Conservation (phyloP, 37 sponge, comb jelly and placozoan genomes). For the Aphrocallistes beatrix region DNA sequence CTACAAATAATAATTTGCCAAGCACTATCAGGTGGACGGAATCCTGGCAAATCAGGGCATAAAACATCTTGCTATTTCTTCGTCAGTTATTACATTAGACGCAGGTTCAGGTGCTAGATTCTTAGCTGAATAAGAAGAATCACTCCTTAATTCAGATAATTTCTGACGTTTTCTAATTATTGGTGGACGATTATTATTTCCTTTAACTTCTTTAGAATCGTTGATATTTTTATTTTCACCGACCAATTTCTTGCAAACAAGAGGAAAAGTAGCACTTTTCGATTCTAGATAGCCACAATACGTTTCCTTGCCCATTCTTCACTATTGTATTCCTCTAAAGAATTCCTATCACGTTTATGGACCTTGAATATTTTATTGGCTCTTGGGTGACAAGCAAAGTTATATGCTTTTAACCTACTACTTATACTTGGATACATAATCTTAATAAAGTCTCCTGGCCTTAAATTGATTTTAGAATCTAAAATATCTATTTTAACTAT, state of each 20-base stretch:
- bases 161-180: neutral
- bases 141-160: neutral
- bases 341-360: neutral
- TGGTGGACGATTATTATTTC: too few relatives aligned
- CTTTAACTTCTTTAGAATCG: too few relatives aligned
- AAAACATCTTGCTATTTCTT: neutral
- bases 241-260: neutral
- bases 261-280: neutral
- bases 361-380: neutral
- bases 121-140: neutral
- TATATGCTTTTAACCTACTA: neutral
- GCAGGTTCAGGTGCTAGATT: too few relatives aligned
- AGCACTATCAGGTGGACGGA: neutral
- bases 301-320: neutral
- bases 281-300: neutral
- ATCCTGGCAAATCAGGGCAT: neutral
- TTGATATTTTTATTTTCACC: neutral
- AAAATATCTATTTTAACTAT: constrained; percentile 10
- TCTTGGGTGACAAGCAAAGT: neutral
- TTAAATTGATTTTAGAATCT: neutral
- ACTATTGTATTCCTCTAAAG: neutral
- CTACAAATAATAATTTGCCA: neutral
- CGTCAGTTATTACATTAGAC: neutral
- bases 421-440: neutral
- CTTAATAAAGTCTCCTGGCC: neutral